Conservation (phyloP, 2,113 vertebrate species). For the Dasyprocta punctata region DNA sequence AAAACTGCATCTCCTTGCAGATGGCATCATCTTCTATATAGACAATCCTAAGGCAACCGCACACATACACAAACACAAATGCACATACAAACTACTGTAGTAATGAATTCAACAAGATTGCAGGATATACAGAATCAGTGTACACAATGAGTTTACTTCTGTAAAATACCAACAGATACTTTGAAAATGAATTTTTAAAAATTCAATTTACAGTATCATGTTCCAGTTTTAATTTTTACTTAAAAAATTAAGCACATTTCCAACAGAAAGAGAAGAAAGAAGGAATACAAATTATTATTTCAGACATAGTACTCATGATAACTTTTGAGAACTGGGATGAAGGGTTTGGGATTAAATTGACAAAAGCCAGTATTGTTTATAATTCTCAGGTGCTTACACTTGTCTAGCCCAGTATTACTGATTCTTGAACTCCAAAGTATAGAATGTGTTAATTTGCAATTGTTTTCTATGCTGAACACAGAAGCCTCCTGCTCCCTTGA, state of each 20-base stretch:
- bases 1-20: not conserved
- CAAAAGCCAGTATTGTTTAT: not conserved
- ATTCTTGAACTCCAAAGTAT: not conserved
- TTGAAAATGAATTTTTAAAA: slow-evolving; percentile 2
- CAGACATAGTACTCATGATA: not conserved
- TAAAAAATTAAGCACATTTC: not conserved
- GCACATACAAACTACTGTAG: not conserved
- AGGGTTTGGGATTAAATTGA: not conserved
- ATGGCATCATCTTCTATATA: not conserved
- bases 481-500: not conserved
- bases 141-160: not conserved
- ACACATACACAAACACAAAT: not conserved
- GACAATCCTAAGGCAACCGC: not conserved
- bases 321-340: not conserved
- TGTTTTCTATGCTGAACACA: not conserved
- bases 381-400: not conserved
- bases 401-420: not conserved
- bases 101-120: not conserved
- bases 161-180: not conserved
- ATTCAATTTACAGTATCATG: not conserved
- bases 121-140: not conserved
- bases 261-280: not conserved
- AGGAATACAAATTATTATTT: not conserved
- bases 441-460: not conserved
- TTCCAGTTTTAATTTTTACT: not conserved